Percentiles rank a stretch among this genome's conserved stretches.
These are phyloP conservation scores for Drosophila nr. perissopoda DNA, from an alignment of 2,888 invertebrate species.

Conservation along the genomic window DNA sequence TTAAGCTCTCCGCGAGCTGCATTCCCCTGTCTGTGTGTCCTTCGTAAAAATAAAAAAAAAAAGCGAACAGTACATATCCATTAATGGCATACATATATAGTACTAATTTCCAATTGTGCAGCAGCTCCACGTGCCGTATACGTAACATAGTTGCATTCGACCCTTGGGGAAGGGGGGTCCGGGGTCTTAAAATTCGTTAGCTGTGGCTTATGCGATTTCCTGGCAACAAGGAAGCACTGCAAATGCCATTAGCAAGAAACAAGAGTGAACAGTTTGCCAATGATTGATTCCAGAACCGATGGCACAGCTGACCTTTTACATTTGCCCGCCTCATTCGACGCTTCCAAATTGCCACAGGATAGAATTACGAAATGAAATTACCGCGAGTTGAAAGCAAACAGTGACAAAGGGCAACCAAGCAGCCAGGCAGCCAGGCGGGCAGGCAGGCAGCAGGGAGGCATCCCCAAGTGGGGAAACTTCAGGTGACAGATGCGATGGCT, in stretches of 20 bases:
- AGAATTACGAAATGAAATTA: conserved; percentile 63
- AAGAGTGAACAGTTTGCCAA: conserved; percentile 16
- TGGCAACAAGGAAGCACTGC: conserved; percentile 10
- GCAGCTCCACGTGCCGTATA: conserved; percentile 13
- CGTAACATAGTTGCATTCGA: conserved; percentile 8
- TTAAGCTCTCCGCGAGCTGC: not conserved
- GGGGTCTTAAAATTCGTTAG: conserved; percentile 25
- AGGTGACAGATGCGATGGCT: conserved; percentile 12
- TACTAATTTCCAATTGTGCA: conserved; percentile 39
- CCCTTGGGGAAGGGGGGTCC: not conserved
- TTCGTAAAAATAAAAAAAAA: not conserved
- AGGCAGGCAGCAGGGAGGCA: too few species aligned
- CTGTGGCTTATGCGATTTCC: conserved; percentile 40
- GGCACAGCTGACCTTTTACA: conserved; percentile 43
- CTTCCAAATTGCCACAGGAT: conserved; percentile 36
- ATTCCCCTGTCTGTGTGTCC: conserved; percentile 6
- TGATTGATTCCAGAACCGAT: conserved; percentile 10
- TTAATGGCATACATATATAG: not conserved
- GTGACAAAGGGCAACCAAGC: conserved; percentile 6
- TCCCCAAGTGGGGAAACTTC: not conserved
- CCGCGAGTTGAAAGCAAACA: conserved; percentile 52
- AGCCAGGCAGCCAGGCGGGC: not conserved
- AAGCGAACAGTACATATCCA: not conserved
- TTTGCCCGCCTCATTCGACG: conserved; percentile 21
- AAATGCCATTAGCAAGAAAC: not conserved